These are phyloP conservation scores for Microchrysa polita DNA, from an alignment of 2,888 invertebrate species.

Conservation along the genomic window DNA sequence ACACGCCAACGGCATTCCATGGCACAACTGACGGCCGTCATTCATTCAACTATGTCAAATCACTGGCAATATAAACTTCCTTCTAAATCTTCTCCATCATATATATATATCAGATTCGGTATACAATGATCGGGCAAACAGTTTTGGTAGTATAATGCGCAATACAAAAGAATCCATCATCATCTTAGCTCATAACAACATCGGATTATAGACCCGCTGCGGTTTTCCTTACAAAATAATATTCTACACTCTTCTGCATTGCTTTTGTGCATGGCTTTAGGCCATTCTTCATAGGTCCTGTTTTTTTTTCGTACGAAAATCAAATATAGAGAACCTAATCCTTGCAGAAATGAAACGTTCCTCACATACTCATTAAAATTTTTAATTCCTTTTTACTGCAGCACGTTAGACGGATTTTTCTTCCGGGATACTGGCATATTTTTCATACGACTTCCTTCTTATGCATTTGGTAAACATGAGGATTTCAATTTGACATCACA, in stretches of 20 bases:
- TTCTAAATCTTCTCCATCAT: background rate
- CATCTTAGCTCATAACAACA: slow-evolving; percentile 45
- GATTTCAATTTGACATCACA: background rate
- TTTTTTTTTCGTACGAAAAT: slow-evolving; percentile 14
- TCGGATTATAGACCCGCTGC: slow-evolving; percentile 45
- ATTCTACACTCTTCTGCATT: slow-evolving; percentile 5
- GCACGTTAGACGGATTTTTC: slow-evolving; percentile 29
- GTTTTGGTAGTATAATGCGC: background rate
- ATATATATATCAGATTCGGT: no score
- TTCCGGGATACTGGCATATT: background rate
- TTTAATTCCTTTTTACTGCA: slow-evolving; percentile 38
- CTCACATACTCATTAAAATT: slow-evolving; percentile 34
- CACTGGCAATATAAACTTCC: background rate
- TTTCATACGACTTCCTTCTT: slow-evolving; percentile 24
- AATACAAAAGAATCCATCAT: slow-evolving; percentile 39
- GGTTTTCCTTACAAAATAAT: slow-evolving; percentile 39
- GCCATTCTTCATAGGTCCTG: background rate
- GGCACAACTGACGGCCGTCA: background rate
- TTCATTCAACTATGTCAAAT: background rate
- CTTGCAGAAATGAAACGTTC: slow-evolving; percentile 36
- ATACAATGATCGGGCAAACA: slow-evolving; percentile 29
- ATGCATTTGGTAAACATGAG: slow-evolving; percentile 10
- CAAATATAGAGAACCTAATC: slow-evolving; percentile 25
- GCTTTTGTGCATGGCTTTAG: background rate
- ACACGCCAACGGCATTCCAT: slow-evolving; percentile 36